Percentiles rank a stretch among this genome's conserved stretches.
Conservation (phyloP, 2,888 invertebrate species). For the Sphaerophoria taeniata region DNA sequence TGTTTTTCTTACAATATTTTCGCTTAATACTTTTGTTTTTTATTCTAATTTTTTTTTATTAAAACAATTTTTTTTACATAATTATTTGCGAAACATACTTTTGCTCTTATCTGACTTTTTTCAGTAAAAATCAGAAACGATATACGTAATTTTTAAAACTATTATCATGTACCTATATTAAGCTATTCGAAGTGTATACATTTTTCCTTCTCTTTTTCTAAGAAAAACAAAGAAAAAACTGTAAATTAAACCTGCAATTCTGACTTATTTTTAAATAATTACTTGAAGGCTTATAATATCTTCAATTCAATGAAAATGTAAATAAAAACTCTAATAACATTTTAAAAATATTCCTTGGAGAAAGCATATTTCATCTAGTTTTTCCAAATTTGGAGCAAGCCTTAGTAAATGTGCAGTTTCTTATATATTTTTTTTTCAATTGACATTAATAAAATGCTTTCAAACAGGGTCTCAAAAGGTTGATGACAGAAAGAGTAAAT, state of each 20-base stretch:
- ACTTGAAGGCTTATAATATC: conserved; percentile 3
- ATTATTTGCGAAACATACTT: conserved; percentile 20
- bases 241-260: conserved; percentile 75
- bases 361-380: conserved; percentile 67
- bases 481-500: conserved; percentile 35
- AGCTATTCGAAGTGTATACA: conserved; percentile 61
- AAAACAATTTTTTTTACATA: neutral
- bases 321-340: conserved; percentile 50
- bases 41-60: neutral
- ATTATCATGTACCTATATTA: conserved; percentile 74
- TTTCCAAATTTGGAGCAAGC: conserved; percentile 74
- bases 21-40: no score
- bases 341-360: conserved; percentile 62
- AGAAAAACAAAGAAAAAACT: conserved; percentile 31
- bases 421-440: conserved; percentile 39
- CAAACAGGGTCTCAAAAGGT: conserved; percentile 62
- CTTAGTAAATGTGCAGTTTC: conserved; percentile 72
- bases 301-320: conserved; percentile 49
- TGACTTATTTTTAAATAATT: conserved; percentile 16
- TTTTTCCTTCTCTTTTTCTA: conserved; percentile 33
- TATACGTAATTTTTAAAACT: conserved; percentile 76
- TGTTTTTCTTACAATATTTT: no score
- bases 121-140: conserved; percentile 72
- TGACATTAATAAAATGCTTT: conserved; percentile 32
- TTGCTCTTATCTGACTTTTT: conserved; percentile 58